These are phyloP conservation scores for Mimumesa dahlbomi DNA, from an alignment of 2,888 invertebrate genomes.

Conservation along the genomic window DNA sequence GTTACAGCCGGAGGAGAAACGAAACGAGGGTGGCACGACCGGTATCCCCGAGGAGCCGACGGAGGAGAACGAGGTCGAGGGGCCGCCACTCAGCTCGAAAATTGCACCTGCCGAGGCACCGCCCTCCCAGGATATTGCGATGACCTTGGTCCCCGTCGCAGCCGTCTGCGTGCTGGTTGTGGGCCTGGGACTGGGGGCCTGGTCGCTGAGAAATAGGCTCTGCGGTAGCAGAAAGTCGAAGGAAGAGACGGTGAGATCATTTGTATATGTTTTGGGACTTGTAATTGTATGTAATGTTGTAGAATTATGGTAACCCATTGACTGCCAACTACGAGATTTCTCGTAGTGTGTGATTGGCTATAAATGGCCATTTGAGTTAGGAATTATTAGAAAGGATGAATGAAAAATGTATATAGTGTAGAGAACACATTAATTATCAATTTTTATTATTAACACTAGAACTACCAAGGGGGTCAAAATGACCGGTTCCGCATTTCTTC, in stretches of 20 bases:
- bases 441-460: too few relatives aligned
- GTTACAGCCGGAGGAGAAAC: constrained; percentile 58
- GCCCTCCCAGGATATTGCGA: constrained; percentile 81
- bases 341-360: too few relatives aligned
- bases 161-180: constrained; percentile 87
- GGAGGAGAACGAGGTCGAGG: constrained; percentile 63
- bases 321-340: too few relatives aligned
- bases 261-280: too few relatives aligned
- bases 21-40: constrained; percentile 16
- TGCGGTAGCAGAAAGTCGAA: constrained; percentile 85
- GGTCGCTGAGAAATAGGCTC: constrained; percentile 87
- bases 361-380: too few relatives aligned
- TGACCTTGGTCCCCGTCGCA: constrained; percentile 87
- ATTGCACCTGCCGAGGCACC: constrained; percentile 69
- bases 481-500: too few relatives aligned
- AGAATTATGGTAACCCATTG: background rate
- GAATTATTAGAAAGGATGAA: too few relatives aligned
- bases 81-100: constrained; percentile 70
- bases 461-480: too few relatives aligned
- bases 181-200: constrained; percentile 85
- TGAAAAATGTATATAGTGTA: too few relatives aligned
- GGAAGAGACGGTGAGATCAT: constrained; percentile 91
- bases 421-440: too few relatives aligned
- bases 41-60: constrained; percentile 4
- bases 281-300: too few relatives aligned